Evolutionary conservation across 2,888 invertebrate species (phyloP), one percentile per base, ranked within the genome.

Genomic region (Melanargia galathea): DNA sequence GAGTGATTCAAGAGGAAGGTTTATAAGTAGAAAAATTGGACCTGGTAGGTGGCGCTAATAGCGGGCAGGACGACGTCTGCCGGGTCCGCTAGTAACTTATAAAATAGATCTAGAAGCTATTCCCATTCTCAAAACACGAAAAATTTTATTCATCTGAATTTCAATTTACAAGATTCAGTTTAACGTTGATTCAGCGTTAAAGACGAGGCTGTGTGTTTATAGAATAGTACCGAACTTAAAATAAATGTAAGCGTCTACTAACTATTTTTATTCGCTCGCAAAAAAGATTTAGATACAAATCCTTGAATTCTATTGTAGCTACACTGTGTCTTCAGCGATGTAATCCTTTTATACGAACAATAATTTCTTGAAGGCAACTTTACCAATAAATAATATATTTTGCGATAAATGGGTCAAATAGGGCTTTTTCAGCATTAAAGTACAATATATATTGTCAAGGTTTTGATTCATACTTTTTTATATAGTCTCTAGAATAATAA

Each of bases 201-300:
- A 5, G 33, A 20, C 20, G 11, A 49, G 33, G 16, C 26, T 18
- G 33, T 33, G 18, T n/a, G 7, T 11, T 33, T 51, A 33, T 1
- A 51, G 33, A 52, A 33, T 52, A 52, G 52, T 3, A 11, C 35
- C 6, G 13, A 52, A 20, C 35, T 52, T 52, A 52, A 35, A 52
- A 35, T 11, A 52, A 33, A 52, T 35, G 18, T 52, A 20, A 13
- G n/a, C 13, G 35, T 52, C 52, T 35, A 18, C 52, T 52, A 13
- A 51, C 51, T 33, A 20, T 52, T 52, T 46, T 52, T 52, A 52
- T 52, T 52, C 20, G 33, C 18, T 20, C 11, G 35, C 35, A 11
- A 52, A 52, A 52, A 52, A 52, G 52, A 35, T 35, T 52, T 52
- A 52, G 52, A 2, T 52, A 20, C 35, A 33, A 8, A 52, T 52